Percentiles rank a stretch among this genome's conserved stretches.
Conservation (phyloP, 2,113 vertebrate genomes). For the Anoplopoma fimbria region DNA sequence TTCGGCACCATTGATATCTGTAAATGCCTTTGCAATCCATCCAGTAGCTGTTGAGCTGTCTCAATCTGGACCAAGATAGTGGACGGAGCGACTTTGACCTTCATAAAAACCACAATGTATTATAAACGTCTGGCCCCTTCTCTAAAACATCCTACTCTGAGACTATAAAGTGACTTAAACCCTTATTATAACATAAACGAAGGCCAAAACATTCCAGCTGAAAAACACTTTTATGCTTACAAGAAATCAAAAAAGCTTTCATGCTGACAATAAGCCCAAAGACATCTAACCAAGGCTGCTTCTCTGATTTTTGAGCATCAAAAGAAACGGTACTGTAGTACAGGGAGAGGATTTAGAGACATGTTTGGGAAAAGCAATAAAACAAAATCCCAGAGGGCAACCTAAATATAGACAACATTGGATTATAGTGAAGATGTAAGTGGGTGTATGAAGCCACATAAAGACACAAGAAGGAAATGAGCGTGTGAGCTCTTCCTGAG, state of each 20-base stretch:
- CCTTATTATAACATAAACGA: not conserved
- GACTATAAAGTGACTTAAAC: not conserved
- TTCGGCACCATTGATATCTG: not conserved
- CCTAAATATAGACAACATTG: conserved; percentile 50
- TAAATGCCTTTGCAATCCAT: not conserved
- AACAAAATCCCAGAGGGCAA: conserved; percentile 25
- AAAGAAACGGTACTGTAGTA: conserved; percentile 33
- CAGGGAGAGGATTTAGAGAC: conserved; percentile 42
- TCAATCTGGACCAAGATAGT: not conserved
- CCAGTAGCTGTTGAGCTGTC: no score
- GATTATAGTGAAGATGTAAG: conserved; percentile 52
- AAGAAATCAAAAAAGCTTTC: conserved; percentile 32
- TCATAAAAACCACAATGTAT: not conserved
- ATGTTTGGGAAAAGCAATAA: conserved; percentile 42
- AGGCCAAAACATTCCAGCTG: conserved; percentile 9
- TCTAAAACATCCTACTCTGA: not conserved
- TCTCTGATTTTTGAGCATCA: conserved; percentile 50
- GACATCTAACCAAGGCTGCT: conserved; percentile 14
- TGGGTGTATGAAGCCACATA: conserved; percentile 50
- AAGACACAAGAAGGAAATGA: conserved; percentile 26
- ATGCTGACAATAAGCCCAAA: conserved; percentile 7
- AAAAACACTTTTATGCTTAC: not conserved
- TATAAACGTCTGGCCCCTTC: not conserved
- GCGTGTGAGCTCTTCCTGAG: conserved; percentile 41
- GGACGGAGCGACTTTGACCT: not conserved